These are phyloP conservation scores for Tokudaia tokunoshimensis DNA, from an alignment of 2,797 vertebrate species.

Conservation along the genomic window DNA sequence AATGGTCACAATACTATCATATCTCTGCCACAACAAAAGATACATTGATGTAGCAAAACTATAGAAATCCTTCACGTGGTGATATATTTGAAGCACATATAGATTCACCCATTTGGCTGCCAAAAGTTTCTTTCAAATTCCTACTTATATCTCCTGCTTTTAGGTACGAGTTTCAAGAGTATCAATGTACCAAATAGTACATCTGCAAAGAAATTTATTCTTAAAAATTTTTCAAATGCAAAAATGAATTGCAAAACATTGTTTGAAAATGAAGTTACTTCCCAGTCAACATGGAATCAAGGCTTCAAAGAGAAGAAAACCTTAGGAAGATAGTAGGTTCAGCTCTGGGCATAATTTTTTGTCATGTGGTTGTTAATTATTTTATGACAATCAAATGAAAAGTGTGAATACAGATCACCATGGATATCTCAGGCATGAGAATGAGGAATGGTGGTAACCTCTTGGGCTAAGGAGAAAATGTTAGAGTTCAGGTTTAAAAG, in stretches of 20 bases:
- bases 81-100: neutral
- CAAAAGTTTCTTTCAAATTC: constrained; percentile 27
- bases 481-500: neutral
- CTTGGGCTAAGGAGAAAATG: neutral
- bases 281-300: neutral
- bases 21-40: neutral
- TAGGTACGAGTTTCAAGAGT: neutral
- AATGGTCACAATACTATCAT: neutral
- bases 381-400: constrained; percentile 2
- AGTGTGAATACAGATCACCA: neutral
- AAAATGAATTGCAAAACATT: neutral
- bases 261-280: neutral
- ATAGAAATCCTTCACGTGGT: neutral
- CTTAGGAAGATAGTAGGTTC: neutral
- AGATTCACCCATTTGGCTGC: neutral
- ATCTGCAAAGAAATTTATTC: neutral
- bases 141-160: neutral
- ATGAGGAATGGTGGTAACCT: neutral
- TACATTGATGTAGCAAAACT: neutral
- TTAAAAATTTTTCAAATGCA: neutral
- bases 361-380: neutral
- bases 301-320: neutral
- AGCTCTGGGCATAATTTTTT: neutral
- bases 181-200: neutral
- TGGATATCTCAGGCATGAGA: neutral